These are phyloP conservation scores for Sebastes minor DNA, from an alignment of 2,797 vertebrate genomes.

Conservation along the genomic window DNA sequence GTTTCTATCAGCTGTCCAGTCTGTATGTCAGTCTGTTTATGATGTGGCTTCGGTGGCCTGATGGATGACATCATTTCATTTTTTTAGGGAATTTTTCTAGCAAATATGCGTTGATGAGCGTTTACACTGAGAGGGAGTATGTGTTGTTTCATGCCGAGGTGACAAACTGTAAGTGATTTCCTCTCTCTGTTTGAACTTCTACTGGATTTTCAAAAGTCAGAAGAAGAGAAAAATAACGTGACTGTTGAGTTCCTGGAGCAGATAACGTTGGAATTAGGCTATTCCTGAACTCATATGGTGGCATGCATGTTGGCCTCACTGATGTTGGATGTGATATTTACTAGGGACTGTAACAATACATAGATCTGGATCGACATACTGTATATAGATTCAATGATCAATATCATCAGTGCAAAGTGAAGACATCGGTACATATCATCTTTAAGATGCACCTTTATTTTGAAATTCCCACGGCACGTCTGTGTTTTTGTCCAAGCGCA, in stretches of 20 bases:
- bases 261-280: background rate
- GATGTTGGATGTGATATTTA: background rate
- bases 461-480: no score
- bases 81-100: background rate
- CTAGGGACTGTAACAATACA: no score
- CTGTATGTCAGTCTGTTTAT: slow-evolving; percentile 27
- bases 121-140: background rate
- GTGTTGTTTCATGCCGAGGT: slow-evolving; percentile 15
- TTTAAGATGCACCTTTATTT: no score
- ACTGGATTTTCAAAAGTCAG: background rate
- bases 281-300: background rate
- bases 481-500: no score
- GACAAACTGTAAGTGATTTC: slow-evolving; percentile 42
- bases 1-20: slow-evolving; percentile 70
- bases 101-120: background rate
- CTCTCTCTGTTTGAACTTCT: background rate
- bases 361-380: no score
- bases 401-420: no score
- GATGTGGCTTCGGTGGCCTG: background rate
- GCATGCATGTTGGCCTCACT: background rate
- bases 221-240: background rate
- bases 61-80: background rate
- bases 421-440: no score
- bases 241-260: background rate
- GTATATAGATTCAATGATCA: no score